Conservation (phyloP, 2,888 invertebrate genomes). For the Morpho deidamia region DNA sequence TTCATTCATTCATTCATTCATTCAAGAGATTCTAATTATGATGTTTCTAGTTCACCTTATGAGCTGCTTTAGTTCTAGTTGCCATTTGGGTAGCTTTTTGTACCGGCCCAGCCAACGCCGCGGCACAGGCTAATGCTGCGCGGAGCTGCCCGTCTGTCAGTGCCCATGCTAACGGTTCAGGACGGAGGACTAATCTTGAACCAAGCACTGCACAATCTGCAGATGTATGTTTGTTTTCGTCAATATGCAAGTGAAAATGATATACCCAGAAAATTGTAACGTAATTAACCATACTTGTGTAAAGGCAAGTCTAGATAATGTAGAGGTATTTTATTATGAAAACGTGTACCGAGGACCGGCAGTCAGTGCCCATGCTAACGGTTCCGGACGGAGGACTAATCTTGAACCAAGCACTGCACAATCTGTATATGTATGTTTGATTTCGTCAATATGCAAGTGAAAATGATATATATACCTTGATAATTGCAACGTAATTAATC, state of each 20-base stretch:
- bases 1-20: too few relatives aligned
- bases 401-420: slow-evolving; percentile 97
- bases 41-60: slow-evolving; percentile 77
- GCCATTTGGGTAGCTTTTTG: slow-evolving; percentile 87
- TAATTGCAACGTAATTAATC: neutral
- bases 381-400: slow-evolving; percentile 94
- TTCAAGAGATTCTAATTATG: too few relatives aligned
- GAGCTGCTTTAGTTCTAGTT: slow-evolving; percentile 89
- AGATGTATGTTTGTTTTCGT: neutral
- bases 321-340: too few relatives aligned
- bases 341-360: too few relatives aligned
- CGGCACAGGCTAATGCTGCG: slow-evolving; percentile 93
- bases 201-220: slow-evolving; percentile 95
- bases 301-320: too few relatives aligned
- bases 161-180: slow-evolving; percentile 98
- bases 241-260: neutral
- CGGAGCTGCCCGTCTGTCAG: slow-evolving; percentile 96
- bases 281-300: neutral
- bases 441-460: too few relatives aligned
- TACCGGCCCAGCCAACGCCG: slow-evolving; percentile 89
- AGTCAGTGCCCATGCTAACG: slow-evolving; percentile 97
- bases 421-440: slow-evolving; percentile 75
- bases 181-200: slow-evolving; percentile 92
- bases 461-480: neutral
- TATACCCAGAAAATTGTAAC: neutral